These are phyloP conservation scores for Montipora sp. DNA, from an alignment of 64 coral and sea anemone species.

Conservation along the genomic window DNA sequence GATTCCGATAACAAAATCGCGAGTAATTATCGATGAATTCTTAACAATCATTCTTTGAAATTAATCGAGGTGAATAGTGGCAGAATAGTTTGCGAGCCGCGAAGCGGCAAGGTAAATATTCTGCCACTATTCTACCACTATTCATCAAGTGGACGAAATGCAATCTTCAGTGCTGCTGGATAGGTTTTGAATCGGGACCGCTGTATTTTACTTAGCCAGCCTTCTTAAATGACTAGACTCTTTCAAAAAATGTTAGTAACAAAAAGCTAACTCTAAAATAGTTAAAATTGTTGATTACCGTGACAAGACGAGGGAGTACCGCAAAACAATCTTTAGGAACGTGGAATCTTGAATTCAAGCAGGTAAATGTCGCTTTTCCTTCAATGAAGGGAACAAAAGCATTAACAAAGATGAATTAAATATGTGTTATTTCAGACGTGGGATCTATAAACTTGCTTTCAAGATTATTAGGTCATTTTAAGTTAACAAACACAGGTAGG, in stretches of 20 bases:
- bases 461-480: slow-evolving; percentile 14
- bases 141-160: background rate
- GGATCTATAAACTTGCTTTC: background rate
- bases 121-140: too few relatives aligned
- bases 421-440: background rate
- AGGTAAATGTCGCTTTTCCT: background rate
- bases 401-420: background rate
- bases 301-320: background rate
- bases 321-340: background rate
- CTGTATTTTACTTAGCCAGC: too few relatives aligned
- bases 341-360: background rate
- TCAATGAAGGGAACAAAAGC: background rate
- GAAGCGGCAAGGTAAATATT: too few relatives aligned
- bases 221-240: too few relatives aligned
- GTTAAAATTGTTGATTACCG: background rate
- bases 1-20: too few relatives aligned
- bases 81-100: too few relatives aligned
- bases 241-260: too few relatives aligned
- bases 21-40: too few relatives aligned
- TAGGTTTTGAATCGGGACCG: too few relatives aligned
- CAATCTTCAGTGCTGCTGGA: background rate
- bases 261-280: too few relatives aligned
- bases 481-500: background rate
- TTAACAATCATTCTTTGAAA: too few relatives aligned
- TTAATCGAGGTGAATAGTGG: too few relatives aligned